Percentiles rank a stretch among this genome's conserved stretches.
Evolutionary conservation across 2,888 invertebrate genomes (phyloP).

Genomic region (Sminthurides aquaticus): DNA sequence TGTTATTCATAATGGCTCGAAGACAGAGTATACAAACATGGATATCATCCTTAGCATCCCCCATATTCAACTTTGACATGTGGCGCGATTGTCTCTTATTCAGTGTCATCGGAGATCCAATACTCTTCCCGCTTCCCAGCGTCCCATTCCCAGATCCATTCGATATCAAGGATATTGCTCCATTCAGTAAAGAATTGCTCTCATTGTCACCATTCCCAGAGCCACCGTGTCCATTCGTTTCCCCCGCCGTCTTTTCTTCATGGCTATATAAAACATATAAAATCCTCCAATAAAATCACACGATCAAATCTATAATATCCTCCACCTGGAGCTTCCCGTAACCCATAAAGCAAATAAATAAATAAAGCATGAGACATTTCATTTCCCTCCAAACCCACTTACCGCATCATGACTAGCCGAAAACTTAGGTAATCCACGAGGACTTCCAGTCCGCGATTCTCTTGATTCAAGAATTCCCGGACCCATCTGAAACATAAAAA

Average conservation of each 20-base stretch:
- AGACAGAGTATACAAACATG: constrained; percentile 99
- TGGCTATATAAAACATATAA: too few species aligned
- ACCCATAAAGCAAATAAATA: too few species aligned
- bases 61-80: constrained; percentile 75
- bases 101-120: constrained; percentile 36
- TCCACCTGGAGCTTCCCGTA: too few species aligned
- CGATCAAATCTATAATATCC: too few species aligned
- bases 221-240: neutral
- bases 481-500: constrained; percentile 73
- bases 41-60: constrained; percentile 93
- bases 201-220: neutral
- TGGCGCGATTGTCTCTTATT: constrained; percentile 52
- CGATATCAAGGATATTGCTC: constrained; percentile 17
- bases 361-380: too few species aligned
- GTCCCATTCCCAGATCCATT: constrained; percentile 21
- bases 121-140: constrained; percentile 20
- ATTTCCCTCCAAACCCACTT: too few species aligned
- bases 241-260: constrained; percentile 13
- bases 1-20: constrained; percentile 99
- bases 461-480: constrained; percentile 90
- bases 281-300: too few species aligned
- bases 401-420: constrained; percentile 80
- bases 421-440: constrained; percentile 96
- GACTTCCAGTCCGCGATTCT: constrained; percentile 91
- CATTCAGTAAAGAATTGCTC: constrained; percentile 13